These are phyloP conservation scores for Odontamblyopus rebecca DNA, from an alignment of 2,797 vertebrate genomes.

Conservation along the genomic window DNA sequence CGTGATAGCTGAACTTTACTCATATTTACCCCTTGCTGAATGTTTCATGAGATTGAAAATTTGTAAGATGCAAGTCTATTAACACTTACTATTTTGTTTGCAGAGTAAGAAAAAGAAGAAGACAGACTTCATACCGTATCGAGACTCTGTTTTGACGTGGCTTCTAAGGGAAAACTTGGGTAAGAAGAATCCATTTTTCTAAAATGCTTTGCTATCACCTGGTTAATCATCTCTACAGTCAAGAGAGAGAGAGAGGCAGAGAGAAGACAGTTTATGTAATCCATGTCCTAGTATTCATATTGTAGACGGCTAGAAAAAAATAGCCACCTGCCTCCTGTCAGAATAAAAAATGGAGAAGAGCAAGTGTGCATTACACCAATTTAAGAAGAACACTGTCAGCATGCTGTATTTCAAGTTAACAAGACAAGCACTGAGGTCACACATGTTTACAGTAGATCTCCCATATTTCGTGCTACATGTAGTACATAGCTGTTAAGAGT, in stretches of 20 bases:
- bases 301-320: constrained; percentile 18
- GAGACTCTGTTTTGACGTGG: constrained; percentile 98
- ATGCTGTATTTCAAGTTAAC: constrained; percentile 54
- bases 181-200: constrained; percentile 61
- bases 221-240: constrained; percentile 7
- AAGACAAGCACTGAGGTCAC: constrained; percentile 35
- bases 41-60: background rate
- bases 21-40: constrained; percentile 18
- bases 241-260: too few species aligned
- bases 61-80: too few species aligned
- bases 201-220: constrained; percentile 9
- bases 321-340: constrained; percentile 24
- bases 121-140: constrained; percentile 95
- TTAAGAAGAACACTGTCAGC: constrained; percentile 57
- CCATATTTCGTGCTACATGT: constrained; percentile 11
- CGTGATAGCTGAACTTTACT: constrained; percentile 16
- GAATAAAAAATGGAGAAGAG: constrained; percentile 19
- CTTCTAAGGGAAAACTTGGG: constrained; percentile 96
- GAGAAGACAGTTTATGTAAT: constrained; percentile 15
- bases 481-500: constrained; percentile 7
- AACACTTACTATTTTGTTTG: constrained; percentile 38
- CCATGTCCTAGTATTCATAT: constrained; percentile 2
- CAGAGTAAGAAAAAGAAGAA: constrained; percentile 99
- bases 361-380: constrained; percentile 42
- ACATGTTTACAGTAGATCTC: constrained; percentile 19